These are phyloP conservation scores for Halcyon leucocephala DNA, from an alignment of 2,797 vertebrate species.

Conservation along the genomic window DNA sequence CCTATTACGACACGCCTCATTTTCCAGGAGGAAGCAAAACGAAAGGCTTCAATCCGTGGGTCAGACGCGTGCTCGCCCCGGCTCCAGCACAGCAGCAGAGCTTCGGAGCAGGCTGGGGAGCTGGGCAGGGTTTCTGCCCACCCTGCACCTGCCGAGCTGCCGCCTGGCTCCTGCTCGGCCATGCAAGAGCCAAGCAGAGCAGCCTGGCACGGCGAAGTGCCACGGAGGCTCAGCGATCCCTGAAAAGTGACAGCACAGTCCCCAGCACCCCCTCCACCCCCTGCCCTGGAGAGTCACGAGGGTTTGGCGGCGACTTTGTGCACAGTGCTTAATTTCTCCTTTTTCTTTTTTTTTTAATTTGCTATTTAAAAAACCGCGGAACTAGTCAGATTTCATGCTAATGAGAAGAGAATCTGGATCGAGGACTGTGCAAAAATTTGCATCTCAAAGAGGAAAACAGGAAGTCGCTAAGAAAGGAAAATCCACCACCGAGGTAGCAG, in stretches of 20 bases:
- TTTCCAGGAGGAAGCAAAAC: background rate
- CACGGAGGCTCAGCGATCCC: background rate
- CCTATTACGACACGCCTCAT: accelerated
- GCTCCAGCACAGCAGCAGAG: background rate
- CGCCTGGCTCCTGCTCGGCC: background rate
- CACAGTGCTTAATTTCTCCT: background rate
- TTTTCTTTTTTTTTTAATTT: background rate
- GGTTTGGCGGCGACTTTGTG: background rate
- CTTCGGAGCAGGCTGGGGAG: background rate
- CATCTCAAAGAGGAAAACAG: conserved; percentile 75
- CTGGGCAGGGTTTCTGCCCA: background rate
- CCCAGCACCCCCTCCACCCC: background rate
- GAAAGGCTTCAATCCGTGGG: background rate
- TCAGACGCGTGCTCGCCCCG: accelerated
- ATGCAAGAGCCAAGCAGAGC: background rate
- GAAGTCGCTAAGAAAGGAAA: conserved; percentile 61
- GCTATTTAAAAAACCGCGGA: conserved; percentile 46
- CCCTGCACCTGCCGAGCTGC: background rate
- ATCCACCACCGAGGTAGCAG: conserved; percentile 20
- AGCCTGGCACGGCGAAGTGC: background rate
- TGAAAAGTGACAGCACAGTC: background rate
- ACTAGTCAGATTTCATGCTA: conserved; percentile 71
- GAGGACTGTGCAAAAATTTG: conserved; percentile 73
- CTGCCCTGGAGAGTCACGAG: background rate
- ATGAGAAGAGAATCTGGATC: conserved; percentile 69